These are phyloP conservation scores for Drosophila simulans DNA, from an alignment of 1,140 invertebrate genomes.

Conservation along the genomic window DNA sequence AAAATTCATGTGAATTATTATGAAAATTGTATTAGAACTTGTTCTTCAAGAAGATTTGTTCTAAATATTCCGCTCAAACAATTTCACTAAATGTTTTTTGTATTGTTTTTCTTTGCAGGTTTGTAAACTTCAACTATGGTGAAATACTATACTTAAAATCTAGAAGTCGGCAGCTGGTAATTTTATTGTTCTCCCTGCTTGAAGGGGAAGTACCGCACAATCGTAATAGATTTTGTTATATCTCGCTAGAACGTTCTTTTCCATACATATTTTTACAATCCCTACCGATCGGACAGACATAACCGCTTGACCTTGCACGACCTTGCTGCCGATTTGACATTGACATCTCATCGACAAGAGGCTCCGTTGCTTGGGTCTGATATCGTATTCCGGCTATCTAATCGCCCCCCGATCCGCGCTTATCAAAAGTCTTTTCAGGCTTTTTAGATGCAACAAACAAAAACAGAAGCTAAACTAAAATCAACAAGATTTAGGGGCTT, in stretches of 20 bases:
- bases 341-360: slow-evolving; percentile 25
- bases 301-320: slow-evolving; percentile 29
- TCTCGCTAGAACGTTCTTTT: neutral
- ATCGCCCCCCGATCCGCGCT: slow-evolving; percentile 13
- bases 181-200: neutral
- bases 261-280: slow-evolving; percentile 18
- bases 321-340: slow-evolving; percentile 18
- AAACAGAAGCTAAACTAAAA: slow-evolving; percentile 29
- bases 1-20: slow-evolving; percentile 16
- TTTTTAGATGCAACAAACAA: slow-evolving; percentile 14
- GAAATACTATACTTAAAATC: neutral
- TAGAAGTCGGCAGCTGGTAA: slow-evolving; percentile 2
- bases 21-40: slow-evolving; percentile 1
- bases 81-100: neutral
- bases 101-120: slow-evolving; percentile 16
- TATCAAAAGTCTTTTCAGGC: slow-evolving; percentile 7
- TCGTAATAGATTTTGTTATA: neutral
- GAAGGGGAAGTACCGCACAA: neutral
- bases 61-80: neutral
- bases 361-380: neutral
- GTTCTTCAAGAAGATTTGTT: slow-evolving; percentile 1
- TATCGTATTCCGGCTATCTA: slow-evolving; percentile 39
- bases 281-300: neutral
- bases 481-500: slow-evolving; percentile 7
- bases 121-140: neutral